Percentiles rank a stretch among this genome's conserved stretches.
Conservation (phyloP, 2,797 vertebrate genomes). For the Amphiprion clarkii region DNA sequence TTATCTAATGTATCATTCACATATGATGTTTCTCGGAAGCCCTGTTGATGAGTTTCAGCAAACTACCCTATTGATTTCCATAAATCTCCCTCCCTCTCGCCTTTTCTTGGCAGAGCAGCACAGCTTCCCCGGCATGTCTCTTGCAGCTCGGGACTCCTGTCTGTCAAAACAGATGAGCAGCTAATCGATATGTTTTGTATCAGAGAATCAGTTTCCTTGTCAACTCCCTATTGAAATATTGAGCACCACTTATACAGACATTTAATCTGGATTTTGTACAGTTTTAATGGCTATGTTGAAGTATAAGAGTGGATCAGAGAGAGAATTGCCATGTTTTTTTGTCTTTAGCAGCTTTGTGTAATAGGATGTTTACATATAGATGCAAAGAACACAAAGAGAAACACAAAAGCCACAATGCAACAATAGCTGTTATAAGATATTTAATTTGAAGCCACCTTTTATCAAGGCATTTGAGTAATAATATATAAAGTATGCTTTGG, state of each 20-base stretch:
- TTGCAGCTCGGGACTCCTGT: slow-evolving; percentile 45
- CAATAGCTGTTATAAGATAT: neutral
- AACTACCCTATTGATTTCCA: slow-evolving; percentile 75
- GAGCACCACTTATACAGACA: slow-evolving; percentile 54
- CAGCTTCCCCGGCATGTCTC: slow-evolving; percentile 45
- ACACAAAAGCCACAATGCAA: neutral
- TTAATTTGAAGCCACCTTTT: neutral
- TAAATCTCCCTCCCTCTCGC: slow-evolving; percentile 49
- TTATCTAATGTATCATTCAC: slow-evolving; percentile 56
- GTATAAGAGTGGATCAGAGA: neutral
- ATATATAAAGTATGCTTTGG: neutral
- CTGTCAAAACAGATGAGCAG: slow-evolving; percentile 62
- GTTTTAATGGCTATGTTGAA: slow-evolving; percentile 24
- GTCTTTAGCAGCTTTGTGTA: slow-evolving; percentile 1
- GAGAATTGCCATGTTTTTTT: slow-evolving; percentile 9
- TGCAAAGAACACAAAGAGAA: neutral
- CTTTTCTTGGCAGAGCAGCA: slow-evolving; percentile 37
- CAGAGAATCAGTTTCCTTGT: slow-evolving; percentile 54
- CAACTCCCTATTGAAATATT: slow-evolving; percentile 56
- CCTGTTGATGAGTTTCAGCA: slow-evolving; percentile 67
- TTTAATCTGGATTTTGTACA: slow-evolving; percentile 59
- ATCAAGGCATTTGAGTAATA: neutral
- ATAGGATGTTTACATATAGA: neutral
- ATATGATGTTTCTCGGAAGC: slow-evolving; percentile 73
- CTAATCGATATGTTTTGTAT: slow-evolving; percentile 73